Evolutionary conservation across 1,140 invertebrate genomes (phyloP).

Genomic region (Galleria mellonella): DNA sequence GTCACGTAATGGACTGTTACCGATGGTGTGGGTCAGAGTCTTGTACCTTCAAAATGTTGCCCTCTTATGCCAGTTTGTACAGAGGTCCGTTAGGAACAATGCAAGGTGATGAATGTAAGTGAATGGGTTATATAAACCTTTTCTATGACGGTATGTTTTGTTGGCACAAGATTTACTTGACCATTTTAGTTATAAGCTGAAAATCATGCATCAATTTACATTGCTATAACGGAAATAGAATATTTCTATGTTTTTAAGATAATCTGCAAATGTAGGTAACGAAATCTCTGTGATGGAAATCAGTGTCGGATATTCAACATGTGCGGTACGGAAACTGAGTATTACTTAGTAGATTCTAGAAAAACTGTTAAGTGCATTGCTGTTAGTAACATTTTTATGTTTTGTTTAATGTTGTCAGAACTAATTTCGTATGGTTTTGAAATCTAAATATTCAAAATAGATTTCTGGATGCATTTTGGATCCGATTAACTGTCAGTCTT

Average conservation of each 20-base stretch:
- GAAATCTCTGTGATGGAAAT: slow-evolving; percentile 65
- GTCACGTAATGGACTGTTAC: slow-evolving; percentile 47
- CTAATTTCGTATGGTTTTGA: slow-evolving; percentile 62
- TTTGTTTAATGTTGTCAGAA: slow-evolving; percentile 69
- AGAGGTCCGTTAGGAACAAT: slow-evolving; percentile 55
- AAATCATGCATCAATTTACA: slow-evolving; percentile 59
- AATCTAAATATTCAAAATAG: slow-evolving; percentile 38
- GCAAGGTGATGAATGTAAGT: slow-evolving; percentile 65
- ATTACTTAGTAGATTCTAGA: slow-evolving; percentile 67
- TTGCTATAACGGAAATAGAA: slow-evolving; percentile 46
- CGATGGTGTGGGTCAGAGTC: slow-evolving; percentile 33
- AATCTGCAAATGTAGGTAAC: slow-evolving; percentile 46
- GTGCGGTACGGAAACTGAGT: slow-evolving; percentile 61
- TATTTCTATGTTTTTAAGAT: slow-evolving; percentile 56
- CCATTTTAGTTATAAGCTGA: slow-evolving; percentile 52
- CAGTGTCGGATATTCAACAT: slow-evolving; percentile 57
- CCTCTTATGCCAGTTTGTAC: slow-evolving; percentile 62
- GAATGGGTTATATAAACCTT: slow-evolving; percentile 35
- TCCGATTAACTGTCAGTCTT: slow-evolving; percentile 65
- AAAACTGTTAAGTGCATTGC: slow-evolving; percentile 57
- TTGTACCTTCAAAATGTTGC: slow-evolving; percentile 56
- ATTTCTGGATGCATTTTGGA: slow-evolving; percentile 55
- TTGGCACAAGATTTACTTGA: slow-evolving; percentile 46
- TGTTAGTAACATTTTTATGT: slow-evolving; percentile 68
- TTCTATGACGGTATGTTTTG: slow-evolving; percentile 50